Percentiles rank a stretch among this genome's conserved stretches.
These are phyloP conservation scores for Cherax quadricarinatus DNA, from an alignment of 1,140 invertebrate genomes.

Conservation along the genomic window DNA sequence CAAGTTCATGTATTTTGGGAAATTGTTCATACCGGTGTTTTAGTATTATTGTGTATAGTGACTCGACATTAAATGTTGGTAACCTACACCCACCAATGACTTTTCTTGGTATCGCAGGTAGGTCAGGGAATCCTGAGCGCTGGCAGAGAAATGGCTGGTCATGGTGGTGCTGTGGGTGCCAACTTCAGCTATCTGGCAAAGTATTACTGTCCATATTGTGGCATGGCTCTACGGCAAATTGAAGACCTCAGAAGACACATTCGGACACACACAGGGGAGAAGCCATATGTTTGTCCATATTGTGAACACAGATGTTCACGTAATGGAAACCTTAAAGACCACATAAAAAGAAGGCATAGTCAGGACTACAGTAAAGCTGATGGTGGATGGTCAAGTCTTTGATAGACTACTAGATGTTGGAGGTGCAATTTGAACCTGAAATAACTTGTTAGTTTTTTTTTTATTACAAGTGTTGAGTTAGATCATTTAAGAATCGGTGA, in stretches of 20 bases:
- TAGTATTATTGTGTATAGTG: neutral
- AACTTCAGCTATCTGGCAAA: conserved; percentile 7
- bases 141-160: neutral
- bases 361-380: neutral
- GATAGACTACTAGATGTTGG: neutral
- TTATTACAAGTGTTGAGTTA: too few species aligned
- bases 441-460: too few species aligned
- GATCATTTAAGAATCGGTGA: too few species aligned
- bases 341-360: conserved; percentile 35
- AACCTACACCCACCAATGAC: conserved; percentile 29
- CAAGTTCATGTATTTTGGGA: too few species aligned
- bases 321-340: conserved; percentile 47
- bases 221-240: conserved; percentile 44
- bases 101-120: conserved; percentile 62
- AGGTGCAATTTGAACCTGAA: neutral
- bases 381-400: neutral
- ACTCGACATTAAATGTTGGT: neutral
- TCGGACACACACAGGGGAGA: conserved; percentile 57
- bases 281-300: conserved; percentile 50
- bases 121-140: conserved; percentile 3
- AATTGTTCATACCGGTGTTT: too few species aligned
- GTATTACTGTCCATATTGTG: conserved; percentile 51
- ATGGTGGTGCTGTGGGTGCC: neutral
- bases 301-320: conserved; percentile 51
- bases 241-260: conserved; percentile 43